Evolutionary conservation across 2,797 vertebrate species (phyloP), one percentile per base, ranked within the genome.

Genomic region (Podarcis siculus): DNA sequence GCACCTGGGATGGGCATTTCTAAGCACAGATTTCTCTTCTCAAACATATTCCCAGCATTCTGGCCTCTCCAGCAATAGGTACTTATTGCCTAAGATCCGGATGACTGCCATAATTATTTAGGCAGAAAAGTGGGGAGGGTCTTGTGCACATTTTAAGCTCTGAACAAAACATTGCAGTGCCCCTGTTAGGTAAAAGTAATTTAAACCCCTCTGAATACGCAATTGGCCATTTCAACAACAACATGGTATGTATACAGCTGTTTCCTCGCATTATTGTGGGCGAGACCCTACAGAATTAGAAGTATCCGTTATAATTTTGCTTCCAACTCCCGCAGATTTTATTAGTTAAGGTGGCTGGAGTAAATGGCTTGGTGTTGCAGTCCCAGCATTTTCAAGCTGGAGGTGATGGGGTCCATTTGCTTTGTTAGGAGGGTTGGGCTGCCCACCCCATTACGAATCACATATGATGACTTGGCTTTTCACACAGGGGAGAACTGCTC

Each of bases 401-500:
- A 79, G 39, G 58, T 72, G 30, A 4, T 45, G 49, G 45, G 13
- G 49, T 88, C 49, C 37, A 39, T 75, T 83, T 58, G 45, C 7
- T 35, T 15, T 58, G 49, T 7, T 3, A 71, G 0, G 35, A 39
- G 64, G 71, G 3, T 1, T 55, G 80, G 84, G 69, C 90, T 78
- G 49, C 3, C 1, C 61, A 17, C n/a, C 25, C 27, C 7, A 76
- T 86, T 67, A 21, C 30, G 86, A 42, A 87, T 66, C 25, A 0
- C 82, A 77, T 0, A 6, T 86, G 90, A 92, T 87, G 90, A 92
- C 83, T 3, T 77, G 55, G 67, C 87, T 82, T 88, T 87, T 66
- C 71, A 86, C 93, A 88, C 90, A 90, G 89, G 55, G 58, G 72
- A 78, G 32, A 78, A 79, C 49, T 84, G 86, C 87, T 92, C 91